Evolutionary conservation across 2,888 invertebrate genomes (phyloP).

Genomic region (Metalampra italica): DNA sequence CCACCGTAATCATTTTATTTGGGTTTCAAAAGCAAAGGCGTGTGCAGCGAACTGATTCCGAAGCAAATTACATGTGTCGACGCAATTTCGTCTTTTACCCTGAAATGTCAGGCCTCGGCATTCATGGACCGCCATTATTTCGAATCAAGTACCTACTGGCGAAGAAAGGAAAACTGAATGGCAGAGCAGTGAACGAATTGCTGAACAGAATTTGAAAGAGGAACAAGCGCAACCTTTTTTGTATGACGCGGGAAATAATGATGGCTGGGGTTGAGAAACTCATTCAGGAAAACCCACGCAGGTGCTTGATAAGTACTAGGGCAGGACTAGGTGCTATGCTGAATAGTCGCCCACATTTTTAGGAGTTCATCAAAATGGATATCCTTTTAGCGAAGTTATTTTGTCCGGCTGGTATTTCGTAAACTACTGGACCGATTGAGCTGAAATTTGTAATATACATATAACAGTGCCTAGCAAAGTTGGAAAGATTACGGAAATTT

Average conservation of each 20-base stretch:
- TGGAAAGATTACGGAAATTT: too few species aligned
- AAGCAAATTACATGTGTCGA: neutral
- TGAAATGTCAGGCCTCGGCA: neutral
- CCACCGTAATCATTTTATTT: too few species aligned
- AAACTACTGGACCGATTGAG: too few species aligned
- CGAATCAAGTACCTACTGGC: neutral
- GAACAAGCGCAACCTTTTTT: constrained; percentile 40
- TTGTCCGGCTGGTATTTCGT: too few species aligned
- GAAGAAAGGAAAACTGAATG: constrained; percentile 22
- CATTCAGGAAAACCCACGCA: neutral
- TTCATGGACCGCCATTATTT: neutral
- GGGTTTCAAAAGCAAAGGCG: neutral
- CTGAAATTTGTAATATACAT: too few species aligned
- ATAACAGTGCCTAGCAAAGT: too few species aligned
- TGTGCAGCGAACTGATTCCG: constrained; percentile 1
- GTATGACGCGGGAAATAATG: constrained; percentile 40
- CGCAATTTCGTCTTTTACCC: constrained; percentile 1
- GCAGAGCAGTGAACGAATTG: constrained; percentile 32
- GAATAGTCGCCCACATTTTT: too few species aligned
- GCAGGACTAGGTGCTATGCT: too few species aligned
- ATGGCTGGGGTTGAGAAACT: constrained; percentile 6
- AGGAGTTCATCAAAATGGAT: too few species aligned
- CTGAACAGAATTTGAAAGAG: constrained; percentile 37
- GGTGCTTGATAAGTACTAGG: too few species aligned
- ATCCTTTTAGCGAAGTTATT: too few species aligned